Conservation (phyloP, 2,797 vertebrate genomes). For the Cottoperca gobio region DNA sequence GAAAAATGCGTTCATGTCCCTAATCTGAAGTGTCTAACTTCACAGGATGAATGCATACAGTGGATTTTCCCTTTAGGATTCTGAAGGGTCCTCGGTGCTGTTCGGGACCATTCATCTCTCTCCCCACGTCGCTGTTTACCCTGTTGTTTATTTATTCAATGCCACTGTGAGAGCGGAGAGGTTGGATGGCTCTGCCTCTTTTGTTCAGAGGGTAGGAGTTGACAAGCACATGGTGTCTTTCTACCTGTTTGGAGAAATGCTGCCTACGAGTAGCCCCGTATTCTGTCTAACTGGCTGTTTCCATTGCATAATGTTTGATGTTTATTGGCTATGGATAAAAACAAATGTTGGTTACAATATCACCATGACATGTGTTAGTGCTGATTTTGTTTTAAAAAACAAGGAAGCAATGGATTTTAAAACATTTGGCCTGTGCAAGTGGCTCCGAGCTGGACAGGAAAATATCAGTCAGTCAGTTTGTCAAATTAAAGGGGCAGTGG, state of each 20-base stretch:
- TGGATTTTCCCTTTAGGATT: conserved; percentile 3
- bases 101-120: conserved; percentile 41
- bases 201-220: conserved; percentile 40
- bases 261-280: conserved; percentile 1
- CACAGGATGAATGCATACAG: background rate
- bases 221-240: conserved; percentile 36
- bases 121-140: conserved; percentile 32
- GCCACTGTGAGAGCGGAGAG: conserved; percentile 20
- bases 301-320: background rate
- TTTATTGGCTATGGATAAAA: conserved; percentile 14
- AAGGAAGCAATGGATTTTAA: background rate
- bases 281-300: conserved; percentile 22
- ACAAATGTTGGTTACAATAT: background rate
- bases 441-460: background rate
- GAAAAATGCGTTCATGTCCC: background rate
- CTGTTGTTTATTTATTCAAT: conserved; percentile 48
- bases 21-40: background rate
- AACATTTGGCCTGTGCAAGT: background rate
- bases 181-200: conserved; percentile 8
- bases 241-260: conserved; percentile 12
- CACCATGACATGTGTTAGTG: no score
- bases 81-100: conserved; percentile 4
- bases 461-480: background rate
- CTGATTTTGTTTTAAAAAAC: background rate
- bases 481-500: background rate